Base-by-base conservation (phyloP, 2,888 invertebrate species). In the Oscheius sp. region DNA sequence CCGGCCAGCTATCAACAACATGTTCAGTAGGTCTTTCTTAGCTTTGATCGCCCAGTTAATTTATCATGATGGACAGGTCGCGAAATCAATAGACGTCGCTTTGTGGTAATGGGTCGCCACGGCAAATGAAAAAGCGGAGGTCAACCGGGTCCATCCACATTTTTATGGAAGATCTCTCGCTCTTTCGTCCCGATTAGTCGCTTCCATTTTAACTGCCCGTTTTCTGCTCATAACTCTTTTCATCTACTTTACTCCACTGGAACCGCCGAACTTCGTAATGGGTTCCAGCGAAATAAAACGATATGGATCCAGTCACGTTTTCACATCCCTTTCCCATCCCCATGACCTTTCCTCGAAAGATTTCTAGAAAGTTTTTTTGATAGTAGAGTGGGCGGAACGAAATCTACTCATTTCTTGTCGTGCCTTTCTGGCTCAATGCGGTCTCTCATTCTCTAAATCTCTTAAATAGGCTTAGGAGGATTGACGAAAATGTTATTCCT, bases 1-100 rank as follows among this genome's bases (percentile, higher is more conserved):
- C 86, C 86, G 6, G 86, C 86, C 10, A 82, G 84, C 50, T 86
- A 86, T 69, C 84, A 84, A 65, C 80, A 81, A 27, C 86, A 86
- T 66, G 80, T 86, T 39, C 70, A 75, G 86, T 86, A 65, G 69
- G 82, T 70, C 3, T 25, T 23, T 12, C 5, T 12, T 25, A 23
- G 3, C 48, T 6, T 42, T 42, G 42, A 42, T 42, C 15, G n/a
- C 17, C 27, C 29, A 52, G 12, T 12, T 8, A 52, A 52, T 52
- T n/a, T 29, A 52, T 12, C 15, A 10, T 10, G 15, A 1, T 29
- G 4, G n/a, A 52, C 29, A 27, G 50, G 29, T 52, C 25, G 50
- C 25, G 25, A 52, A 52, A 52, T 52, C 50, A 52, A 52, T 52
- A 52, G 20, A 37, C 37, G 55, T 55, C 55, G 25, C 17, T 52